Conservation (phyloP, 2,113 vertebrate species). For the Craseonycteris thonglongyai region DNA sequence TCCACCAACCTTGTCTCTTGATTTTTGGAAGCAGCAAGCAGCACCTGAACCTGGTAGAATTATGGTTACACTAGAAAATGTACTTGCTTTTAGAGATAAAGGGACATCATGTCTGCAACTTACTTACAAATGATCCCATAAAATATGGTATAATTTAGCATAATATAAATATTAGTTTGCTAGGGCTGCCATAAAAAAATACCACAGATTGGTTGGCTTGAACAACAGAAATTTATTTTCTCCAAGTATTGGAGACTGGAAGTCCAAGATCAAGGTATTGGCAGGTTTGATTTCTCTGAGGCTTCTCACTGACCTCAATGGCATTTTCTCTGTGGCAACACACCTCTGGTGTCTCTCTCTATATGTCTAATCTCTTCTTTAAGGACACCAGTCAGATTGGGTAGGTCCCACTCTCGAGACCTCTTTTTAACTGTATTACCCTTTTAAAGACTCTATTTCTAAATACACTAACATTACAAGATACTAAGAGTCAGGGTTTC, state of each 20-base stretch:
- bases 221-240: not conserved
- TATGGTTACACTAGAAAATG: not conserved
- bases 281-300: not conserved
- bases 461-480: not conserved
- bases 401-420: not conserved
- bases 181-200: not conserved
- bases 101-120: not conserved
- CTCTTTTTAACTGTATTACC: not conserved
- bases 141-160: not conserved
- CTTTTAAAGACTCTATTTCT: not conserved
- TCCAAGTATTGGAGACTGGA: not conserved
- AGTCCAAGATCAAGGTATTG: not conserved
- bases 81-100: not conserved
- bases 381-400: not conserved
- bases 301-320: too few relatives aligned
- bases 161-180: not conserved
- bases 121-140: not conserved
- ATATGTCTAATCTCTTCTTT: not conserved
- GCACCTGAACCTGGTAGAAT: too few relatives aligned
- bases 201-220: not conserved
- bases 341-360: not conserved
- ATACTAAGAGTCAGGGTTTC: not conserved
- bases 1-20: too few relatives aligned
- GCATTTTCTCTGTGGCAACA: not conserved
- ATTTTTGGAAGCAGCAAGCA: too few relatives aligned